A percentile compares a stretch with the other conserved stretches of the same genome.
phyloP scores from a whole-genome alignment of 2,888 invertebrate species.

The Melinaea marsaeus region DNA sequence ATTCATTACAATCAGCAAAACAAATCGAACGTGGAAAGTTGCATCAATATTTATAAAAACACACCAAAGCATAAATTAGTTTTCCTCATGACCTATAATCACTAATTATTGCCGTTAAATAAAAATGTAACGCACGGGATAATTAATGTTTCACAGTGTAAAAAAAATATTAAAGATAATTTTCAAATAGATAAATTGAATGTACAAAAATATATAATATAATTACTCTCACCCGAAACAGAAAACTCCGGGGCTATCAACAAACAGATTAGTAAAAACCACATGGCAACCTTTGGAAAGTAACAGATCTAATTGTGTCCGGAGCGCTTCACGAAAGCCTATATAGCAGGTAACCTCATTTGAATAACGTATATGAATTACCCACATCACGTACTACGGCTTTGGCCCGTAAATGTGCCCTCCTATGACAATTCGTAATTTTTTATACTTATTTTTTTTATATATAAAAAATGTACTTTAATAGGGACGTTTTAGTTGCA shows the following conservation, averaged over 20 bases:
- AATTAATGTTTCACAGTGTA: neutral
- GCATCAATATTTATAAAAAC: neutral
- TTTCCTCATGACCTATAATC: neutral
- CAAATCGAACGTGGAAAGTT: constrained; percentile 12
- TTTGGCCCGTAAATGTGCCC: constrained; percentile 25
- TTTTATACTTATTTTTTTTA: neutral
- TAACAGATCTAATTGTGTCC: constrained; percentile 20
- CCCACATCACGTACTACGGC: constrained; percentile 44
- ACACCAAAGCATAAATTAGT: neutral
- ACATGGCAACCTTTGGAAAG: constrained; percentile 29
- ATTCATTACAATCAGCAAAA: constrained; percentile 18
- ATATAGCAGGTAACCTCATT: constrained; percentile 35
- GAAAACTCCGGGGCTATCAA: constrained; percentile 4
- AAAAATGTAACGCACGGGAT: neutral
- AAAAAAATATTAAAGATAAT: too few species aligned
- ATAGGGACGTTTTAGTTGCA: too few species aligned
- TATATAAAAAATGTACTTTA: too few species aligned
- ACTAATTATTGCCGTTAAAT: constrained; percentile 5
- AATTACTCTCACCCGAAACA: constrained; percentile 13
- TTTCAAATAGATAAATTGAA: neutral
- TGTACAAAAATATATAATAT: neutral
- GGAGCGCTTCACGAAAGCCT: constrained; percentile 26
- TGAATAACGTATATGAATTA: constrained; percentile 48
- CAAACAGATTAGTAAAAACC: constrained; percentile 19
- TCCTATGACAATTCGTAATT: constrained; percentile 14